Conservation (phyloP, 1,140 invertebrate species). For the Copidosoma floridanum region DNA sequence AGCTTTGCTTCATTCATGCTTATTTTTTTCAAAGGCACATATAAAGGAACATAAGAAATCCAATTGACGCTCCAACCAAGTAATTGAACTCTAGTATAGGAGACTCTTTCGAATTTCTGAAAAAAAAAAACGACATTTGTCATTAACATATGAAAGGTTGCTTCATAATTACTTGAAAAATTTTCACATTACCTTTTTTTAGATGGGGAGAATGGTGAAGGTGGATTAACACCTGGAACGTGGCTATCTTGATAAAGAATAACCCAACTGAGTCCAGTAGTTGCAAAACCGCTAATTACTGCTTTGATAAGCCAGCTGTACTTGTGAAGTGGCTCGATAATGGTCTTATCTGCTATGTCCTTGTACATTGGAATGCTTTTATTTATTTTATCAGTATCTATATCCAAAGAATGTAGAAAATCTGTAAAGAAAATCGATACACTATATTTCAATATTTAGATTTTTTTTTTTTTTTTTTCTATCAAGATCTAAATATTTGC, state of each 20-base stretch:
- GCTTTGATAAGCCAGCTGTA: slow-evolving; percentile 45
- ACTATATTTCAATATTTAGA: slow-evolving; percentile 10
- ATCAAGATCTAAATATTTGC: no score
- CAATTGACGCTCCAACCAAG: slow-evolving; percentile 39
- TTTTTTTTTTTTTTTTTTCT: background rate
- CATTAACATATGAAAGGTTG: background rate
- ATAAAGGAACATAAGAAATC: slow-evolving; percentile 40
- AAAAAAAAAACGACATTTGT: background rate
- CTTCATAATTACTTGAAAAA: no score
- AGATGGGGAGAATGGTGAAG: slow-evolving; percentile 37
- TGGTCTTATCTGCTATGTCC: slow-evolving; percentile 23
- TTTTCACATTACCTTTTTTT: slow-evolving; percentile 40
- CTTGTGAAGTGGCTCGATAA: slow-evolving; percentile 27
- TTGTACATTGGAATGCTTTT: slow-evolving; percentile 31
- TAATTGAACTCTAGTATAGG: slow-evolving; percentile 42
- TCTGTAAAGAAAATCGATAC: slow-evolving; percentile 23
- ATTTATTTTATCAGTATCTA: slow-evolving; percentile 31
- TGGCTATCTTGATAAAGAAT: slow-evolving; percentile 51
- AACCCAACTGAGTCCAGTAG: slow-evolving; percentile 43
- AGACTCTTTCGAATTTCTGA: slow-evolving; percentile 25
- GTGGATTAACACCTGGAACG: slow-evolving; percentile 44
- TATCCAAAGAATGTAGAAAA: slow-evolving; percentile 25
- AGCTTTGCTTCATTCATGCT: background rate
- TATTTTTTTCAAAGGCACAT: slow-evolving; percentile 36
- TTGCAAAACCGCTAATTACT: slow-evolving; percentile 35